Evolutionary conservation across 2,113 vertebrate genomes (phyloP).

Genomic region (Axis porcinus): DNA sequence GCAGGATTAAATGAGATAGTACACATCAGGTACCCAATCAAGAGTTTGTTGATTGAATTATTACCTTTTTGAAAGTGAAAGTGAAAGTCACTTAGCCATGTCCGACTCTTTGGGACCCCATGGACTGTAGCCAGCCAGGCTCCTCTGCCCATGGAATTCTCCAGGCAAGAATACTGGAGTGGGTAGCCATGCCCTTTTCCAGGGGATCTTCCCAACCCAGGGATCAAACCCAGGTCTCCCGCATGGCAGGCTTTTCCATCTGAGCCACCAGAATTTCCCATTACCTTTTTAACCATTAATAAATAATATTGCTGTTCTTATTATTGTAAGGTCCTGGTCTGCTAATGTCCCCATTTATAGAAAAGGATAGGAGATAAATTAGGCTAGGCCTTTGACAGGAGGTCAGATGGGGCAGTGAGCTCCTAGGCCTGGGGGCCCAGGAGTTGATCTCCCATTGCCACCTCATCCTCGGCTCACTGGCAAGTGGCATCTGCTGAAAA

Average conservation of each 20-base stretch:
- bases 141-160: not conserved
- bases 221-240: not conserved
- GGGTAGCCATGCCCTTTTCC: not conserved
- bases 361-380: not conserved
- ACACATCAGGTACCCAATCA: accelerated
- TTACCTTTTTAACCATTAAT: not conserved
- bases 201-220: not conserved
- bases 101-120: not conserved
- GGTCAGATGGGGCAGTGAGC: not conserved
- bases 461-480: not conserved
- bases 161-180: not conserved
- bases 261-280: not conserved
- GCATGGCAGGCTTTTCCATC: not conserved
- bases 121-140: not conserved
- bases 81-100: not conserved
- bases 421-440: not conserved
- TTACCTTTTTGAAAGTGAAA: not conserved
- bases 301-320: not conserved
- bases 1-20: not conserved
- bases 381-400: not conserved
- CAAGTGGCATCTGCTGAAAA: too few relatives aligned
- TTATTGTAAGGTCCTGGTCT: not conserved
- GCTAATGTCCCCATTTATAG: not conserved
- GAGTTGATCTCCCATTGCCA: not conserved
- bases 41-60: not conserved